These are phyloP conservation scores for Pristionchus maxplancki DNA, from an alignment of 2,888 invertebrate species.

Conservation along the genomic window DNA sequence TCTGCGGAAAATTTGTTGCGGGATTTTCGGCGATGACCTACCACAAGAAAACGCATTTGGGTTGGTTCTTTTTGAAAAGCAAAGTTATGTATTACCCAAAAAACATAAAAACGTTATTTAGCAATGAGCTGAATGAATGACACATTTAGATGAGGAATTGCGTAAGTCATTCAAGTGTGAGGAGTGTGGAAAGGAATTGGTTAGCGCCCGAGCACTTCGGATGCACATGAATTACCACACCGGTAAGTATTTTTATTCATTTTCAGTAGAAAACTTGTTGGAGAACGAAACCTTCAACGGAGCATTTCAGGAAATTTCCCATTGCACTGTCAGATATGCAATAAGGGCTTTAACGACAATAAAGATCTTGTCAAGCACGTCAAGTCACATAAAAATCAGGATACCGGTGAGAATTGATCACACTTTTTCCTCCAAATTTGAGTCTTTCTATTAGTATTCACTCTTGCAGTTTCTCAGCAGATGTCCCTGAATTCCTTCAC, in stretches of 20 bases:
- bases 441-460: too few species aligned
- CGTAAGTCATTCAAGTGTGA: background rate
- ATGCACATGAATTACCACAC: background rate
- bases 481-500: too few species aligned
- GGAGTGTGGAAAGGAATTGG: background rate
- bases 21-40: background rate
- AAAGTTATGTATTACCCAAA: background rate
- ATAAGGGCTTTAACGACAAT: background rate
- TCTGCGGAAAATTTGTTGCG: background rate
- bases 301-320: background rate
- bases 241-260: background rate
- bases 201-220: background rate
- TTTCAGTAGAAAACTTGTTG: background rate
- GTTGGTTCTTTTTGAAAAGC: background rate
- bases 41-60: background rate
- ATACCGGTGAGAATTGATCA: too few species aligned
- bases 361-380: background rate
- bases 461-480: too few species aligned
- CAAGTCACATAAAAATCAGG: background rate
- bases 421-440: too few species aligned
- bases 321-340: background rate
- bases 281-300: too few species aligned
- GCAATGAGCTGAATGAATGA: background rate
- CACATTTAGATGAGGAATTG: background rate
- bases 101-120: background rate